Base-by-base conservation (phyloP, 2,888 invertebrate genomes). In the Petrophora chlorosata region DNA sequence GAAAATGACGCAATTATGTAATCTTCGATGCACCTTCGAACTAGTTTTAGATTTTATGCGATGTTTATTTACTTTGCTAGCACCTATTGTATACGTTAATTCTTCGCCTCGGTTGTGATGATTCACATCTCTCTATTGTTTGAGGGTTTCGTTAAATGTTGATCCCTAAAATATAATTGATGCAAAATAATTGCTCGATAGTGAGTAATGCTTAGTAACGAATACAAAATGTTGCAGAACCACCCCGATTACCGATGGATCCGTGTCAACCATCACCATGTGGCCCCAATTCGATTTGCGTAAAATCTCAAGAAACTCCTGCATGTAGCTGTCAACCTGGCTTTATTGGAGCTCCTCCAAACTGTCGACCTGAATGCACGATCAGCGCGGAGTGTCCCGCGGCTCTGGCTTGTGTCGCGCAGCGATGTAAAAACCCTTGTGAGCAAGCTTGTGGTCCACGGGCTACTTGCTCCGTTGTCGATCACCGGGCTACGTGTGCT, bases 261-360 rank as follows among this genome's bases (percentile, higher is more conserved):
- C 93, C 93, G 5, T 94, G 94, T 67, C 84, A 91, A 26, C 94
- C 94, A 40, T 94, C 94, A 12, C 94, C 93, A 8, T 94, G 94
- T 67, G 94, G 94, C 12, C 90, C 92, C 2, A 93, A 93, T 71
- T 92, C 93, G 1, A 85, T 92, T 53, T 94, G 94, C 62, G 74
- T 92, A n/a, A 87, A 90, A 57, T 86, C 91, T n/a, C 91, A 89
- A 60, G 92, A 92, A 29, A 92, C 92, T 47, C 91, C 93, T 12
- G 92, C 92, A 8, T 94, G 94, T 66, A 92, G 92, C 43, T 93
- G 94, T 69, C 83, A 93, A 61, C 84, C 92, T 35, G 90, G 90
- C 40, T 94, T 92, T 72, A 88, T 92, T 41, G 94, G 94, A 34
- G 89, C 90, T 42, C 92, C 94, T 23, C 93, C 94, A 0, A 93